These are phyloP conservation scores for Nemoura dubitans DNA, from an alignment of 2,888 invertebrate genomes.

Conservation along the genomic window DNA sequence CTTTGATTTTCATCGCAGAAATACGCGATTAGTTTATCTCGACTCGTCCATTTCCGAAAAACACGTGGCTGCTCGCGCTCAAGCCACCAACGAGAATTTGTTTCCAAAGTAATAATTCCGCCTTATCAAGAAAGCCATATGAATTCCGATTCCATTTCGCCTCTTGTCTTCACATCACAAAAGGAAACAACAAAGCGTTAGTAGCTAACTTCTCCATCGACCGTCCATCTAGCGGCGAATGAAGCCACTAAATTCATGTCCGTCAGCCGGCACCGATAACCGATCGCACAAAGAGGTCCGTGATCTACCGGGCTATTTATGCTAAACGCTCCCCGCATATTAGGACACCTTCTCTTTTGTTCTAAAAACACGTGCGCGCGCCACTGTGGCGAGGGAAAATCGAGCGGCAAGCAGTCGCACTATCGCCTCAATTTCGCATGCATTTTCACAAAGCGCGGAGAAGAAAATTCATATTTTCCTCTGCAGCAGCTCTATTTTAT, in stretches of 20 bases:
- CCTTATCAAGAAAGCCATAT: too few species aligned
- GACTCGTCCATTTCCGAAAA: too few species aligned
- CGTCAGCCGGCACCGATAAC: background rate
- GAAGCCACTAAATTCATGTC: background rate
- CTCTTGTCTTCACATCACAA: too few species aligned
- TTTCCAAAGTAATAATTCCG: too few species aligned
- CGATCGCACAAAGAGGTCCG: background rate
- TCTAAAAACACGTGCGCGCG: slow-evolving; percentile 24
- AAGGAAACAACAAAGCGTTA: too few species aligned
- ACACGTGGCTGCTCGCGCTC: too few species aligned
- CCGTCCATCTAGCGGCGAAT: too few species aligned
- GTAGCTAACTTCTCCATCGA: too few species aligned
- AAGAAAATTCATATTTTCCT: background rate
- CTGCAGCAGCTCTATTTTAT: slow-evolving; percentile 1
- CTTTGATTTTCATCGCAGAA: too few species aligned
- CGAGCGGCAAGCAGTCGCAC: slow-evolving; percentile 1
- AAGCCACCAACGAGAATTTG: too few species aligned
- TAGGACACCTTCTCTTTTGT: background rate
- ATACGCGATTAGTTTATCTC: too few species aligned
- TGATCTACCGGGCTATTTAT: background rate
- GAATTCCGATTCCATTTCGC: too few species aligned
- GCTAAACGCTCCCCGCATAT: background rate
- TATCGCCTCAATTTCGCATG: slow-evolving; percentile 13
- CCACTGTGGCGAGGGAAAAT: background rate
- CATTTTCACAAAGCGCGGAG: background rate